phyloP scores from a whole-genome alignment of 2,888 invertebrate species.

The Lathronympha strigana region DNA sequence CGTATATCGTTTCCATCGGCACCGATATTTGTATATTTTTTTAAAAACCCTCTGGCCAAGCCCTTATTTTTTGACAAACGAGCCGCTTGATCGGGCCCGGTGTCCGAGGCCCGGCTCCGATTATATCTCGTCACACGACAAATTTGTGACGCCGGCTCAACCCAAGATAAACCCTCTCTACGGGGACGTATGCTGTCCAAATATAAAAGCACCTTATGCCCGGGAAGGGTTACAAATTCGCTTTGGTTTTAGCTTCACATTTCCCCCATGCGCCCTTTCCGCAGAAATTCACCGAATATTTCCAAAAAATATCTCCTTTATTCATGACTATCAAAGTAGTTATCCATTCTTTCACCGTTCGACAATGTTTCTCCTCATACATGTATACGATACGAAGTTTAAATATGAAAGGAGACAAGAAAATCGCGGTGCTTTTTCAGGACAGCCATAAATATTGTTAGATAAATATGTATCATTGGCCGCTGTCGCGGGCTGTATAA shows the following conservation, averaged over 20 bases:
- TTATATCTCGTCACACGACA: conserved; percentile 77
- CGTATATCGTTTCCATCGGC: background rate
- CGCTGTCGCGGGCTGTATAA: conserved; percentile 68
- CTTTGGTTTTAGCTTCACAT: conserved; percentile 34
- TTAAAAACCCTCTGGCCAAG: conserved; percentile 54
- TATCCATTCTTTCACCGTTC: conserved; percentile 61
- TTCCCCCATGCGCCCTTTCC: conserved; percentile 25
- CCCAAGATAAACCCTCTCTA: conserved; percentile 56
- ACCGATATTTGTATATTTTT: conserved; percentile 21
- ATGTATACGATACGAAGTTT: conserved; percentile 68
- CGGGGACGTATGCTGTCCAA: conserved; percentile 39
- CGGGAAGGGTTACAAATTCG: conserved; percentile 41
- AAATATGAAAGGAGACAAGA: conserved; percentile 74
- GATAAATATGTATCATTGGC: conserved; percentile 82
- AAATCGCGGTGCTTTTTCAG: conserved; percentile 69
- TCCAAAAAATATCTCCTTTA: conserved; percentile 50
- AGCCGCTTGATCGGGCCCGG: conserved; percentile 68
- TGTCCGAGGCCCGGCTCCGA: conserved; percentile 66
- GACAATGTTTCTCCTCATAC: conserved; percentile 61
- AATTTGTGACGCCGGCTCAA: conserved; percentile 72
- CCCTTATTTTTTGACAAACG: conserved; percentile 76
- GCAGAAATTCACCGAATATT: conserved; percentile 32
- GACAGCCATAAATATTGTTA: conserved; percentile 76
- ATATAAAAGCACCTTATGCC: conserved; percentile 38
- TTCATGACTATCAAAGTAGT: conserved; percentile 53